Base-by-base conservation (phyloP, 2,113 vertebrate genomes). In the Tragulus kanchil region DNA sequence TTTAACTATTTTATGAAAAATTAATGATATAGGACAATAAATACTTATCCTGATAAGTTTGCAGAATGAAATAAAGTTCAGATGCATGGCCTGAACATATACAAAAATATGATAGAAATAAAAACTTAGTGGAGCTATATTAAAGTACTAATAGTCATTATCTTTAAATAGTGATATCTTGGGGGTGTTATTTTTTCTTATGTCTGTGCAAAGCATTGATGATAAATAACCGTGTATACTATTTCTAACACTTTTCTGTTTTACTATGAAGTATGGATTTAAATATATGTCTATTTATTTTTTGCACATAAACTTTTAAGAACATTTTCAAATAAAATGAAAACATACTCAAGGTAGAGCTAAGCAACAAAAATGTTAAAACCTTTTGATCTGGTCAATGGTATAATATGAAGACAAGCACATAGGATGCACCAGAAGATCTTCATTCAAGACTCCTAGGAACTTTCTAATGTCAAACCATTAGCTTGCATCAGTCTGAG, bases 281-380 rank as follows among this genome's bases (percentile, higher is more conserved):
- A 56, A 85, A 58, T 73, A 54, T 90, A 13, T n/a, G 61, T 62
- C 2, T 83, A 52, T 59, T 85, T 59, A 79, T 62, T 90, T 94
- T 79, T 25, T 58, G 2, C 19, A 85, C 50, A 2, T 77, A 69
- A 94, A n/a, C 1, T 59, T 97, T 65, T 12, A 50, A 82, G 86
- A 77, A 42, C 77, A 73, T 73, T 87, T 81, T 79, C 61, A 77
- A 84, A 77, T 58, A 77, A 91, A 59, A 91, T 17, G 86, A 79
- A 86, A 64, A 67, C 79, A 69, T 73, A 85, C 54, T 84, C 84
- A 88, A 5, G 45, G 17, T 28, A 58, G n/a, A 50, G 69, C 15
- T 88, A 84, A 84, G 13, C 31, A 79, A 5, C 36, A 62, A 81
- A 81, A 65, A 16, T 61, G 50, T 42, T 36, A 4, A 67, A 77